phyloP scores from a whole-genome alignment of 1,140 invertebrate species.

The Batillaria attramentaria region DNA sequence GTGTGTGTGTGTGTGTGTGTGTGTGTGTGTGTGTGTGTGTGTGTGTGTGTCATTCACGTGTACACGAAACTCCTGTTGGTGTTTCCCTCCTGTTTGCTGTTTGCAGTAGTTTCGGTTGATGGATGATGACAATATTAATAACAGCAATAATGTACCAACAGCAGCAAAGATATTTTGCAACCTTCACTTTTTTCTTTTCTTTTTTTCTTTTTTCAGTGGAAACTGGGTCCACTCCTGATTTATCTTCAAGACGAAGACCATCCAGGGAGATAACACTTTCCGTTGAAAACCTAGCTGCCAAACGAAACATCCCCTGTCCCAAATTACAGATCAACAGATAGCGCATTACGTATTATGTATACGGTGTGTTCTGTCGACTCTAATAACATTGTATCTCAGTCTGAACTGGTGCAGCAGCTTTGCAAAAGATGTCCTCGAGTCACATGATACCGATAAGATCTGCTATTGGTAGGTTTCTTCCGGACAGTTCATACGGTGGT shows the following conservation, averaged over 20 bases:
- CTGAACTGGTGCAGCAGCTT: too few relatives aligned
- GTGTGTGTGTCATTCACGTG: background rate
- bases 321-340: slow-evolving; percentile 22
- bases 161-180: background rate
- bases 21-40: too few relatives aligned
- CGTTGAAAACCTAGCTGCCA: background rate
- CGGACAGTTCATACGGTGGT: too few relatives aligned
- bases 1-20: too few relatives aligned
- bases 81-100: background rate
- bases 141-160: background rate
- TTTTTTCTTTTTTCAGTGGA: background rate
- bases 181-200: too few relatives aligned
- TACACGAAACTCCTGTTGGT: background rate
- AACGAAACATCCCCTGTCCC: background rate
- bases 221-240: background rate
- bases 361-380: too few relatives aligned
- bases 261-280: background rate
- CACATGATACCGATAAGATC: too few relatives aligned
- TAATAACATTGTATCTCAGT: too few relatives aligned
- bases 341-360: background rate
- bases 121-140: too few relatives aligned
- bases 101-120: background rate
- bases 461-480: too few relatives aligned
- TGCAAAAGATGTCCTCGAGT: too few relatives aligned
- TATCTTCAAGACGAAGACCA: background rate